These are phyloP conservation scores for Drosophila nr. perissopoda DNA, from an alignment of 2,888 invertebrate species.

Conservation along the genomic window DNA sequence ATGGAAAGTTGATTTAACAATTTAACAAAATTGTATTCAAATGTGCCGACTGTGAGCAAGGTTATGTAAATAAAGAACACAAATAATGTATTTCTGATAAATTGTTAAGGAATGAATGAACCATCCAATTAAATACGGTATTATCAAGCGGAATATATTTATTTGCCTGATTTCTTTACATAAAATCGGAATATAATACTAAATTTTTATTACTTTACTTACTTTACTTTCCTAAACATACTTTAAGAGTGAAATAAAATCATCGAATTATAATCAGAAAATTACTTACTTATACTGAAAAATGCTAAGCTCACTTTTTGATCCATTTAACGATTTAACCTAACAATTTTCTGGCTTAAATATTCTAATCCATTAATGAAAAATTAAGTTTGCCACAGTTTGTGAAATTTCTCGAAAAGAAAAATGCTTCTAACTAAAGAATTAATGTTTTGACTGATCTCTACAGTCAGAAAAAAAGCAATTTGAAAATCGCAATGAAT, in stretches of 20 bases:
- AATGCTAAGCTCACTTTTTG: too few species aligned
- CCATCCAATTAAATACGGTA: not conserved
- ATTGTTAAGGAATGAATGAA: not conserved
- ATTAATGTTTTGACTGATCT: too few species aligned
- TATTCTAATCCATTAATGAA: not conserved
- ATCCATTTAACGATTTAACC: too few species aligned
- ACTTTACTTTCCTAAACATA: not conserved
- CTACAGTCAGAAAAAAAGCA: too few species aligned
- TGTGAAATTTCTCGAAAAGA: not conserved
- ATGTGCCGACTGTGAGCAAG: not conserved
- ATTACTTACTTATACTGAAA: not conserved
- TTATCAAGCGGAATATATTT: not conserved
- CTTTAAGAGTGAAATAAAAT: not conserved
- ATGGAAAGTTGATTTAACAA: not conserved
- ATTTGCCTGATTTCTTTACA: not conserved
- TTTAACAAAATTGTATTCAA: constrained; percentile 4
- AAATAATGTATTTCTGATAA: not conserved
- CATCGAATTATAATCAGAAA: not conserved
- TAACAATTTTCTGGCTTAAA: too few species aligned
- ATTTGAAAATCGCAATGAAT: not conserved
- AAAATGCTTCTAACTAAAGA: too few species aligned
- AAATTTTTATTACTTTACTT: not conserved
- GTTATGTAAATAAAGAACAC: not conserved
- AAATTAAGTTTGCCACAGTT: not conserved
- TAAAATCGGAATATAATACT: not conserved